Conservation (phyloP, 2,113 vertebrate genomes). For the Lutjanus erythropterus region DNA sequence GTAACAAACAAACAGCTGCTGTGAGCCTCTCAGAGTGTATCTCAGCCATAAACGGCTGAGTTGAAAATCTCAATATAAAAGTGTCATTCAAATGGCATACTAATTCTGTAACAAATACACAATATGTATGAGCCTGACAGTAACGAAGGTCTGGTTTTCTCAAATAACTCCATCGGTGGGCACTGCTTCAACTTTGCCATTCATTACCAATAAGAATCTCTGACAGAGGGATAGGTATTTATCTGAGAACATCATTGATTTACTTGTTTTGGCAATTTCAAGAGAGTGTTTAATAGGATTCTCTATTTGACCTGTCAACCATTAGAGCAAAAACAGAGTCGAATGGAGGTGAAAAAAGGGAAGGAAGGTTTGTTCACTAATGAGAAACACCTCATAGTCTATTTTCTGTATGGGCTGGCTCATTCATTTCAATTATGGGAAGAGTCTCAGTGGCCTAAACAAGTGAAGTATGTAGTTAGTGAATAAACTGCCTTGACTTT, state of each 20-base stretch:
- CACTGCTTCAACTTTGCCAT: not conserved
- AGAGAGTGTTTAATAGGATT: conserved; percentile 4
- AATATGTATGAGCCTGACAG: not conserved
- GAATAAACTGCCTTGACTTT: conserved; percentile 17
- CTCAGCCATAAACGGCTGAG: no score
- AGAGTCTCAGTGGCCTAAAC: conserved; percentile 8
- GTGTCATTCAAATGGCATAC: conserved; percentile 1
- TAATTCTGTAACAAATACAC: not conserved
- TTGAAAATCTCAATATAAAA: not conserved
- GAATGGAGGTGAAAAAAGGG: not conserved
- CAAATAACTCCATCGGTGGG: not conserved
- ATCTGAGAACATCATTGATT: conserved; percentile 21
- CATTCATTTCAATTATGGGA: conserved; percentile 10
- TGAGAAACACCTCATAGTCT: conserved; percentile 27
- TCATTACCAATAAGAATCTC: not conserved
- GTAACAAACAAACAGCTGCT: not conserved
- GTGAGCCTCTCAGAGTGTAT: not conserved
- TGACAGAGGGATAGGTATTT: not conserved
- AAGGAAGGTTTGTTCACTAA: conserved; percentile 6
- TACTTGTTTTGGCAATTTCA: conserved; percentile 13
- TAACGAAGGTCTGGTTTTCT: not conserved
- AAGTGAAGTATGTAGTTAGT: conserved; percentile 2
- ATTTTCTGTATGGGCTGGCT: conserved; percentile 28
- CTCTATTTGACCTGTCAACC: conserved; percentile 16
- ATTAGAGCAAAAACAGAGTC: not conserved